Percentiles rank a stretch among this genome's conserved stretches.
phyloP scores from a whole-genome alignment of 2,113 vertebrate genomes.

The Marmota flaviventris region DNA sequence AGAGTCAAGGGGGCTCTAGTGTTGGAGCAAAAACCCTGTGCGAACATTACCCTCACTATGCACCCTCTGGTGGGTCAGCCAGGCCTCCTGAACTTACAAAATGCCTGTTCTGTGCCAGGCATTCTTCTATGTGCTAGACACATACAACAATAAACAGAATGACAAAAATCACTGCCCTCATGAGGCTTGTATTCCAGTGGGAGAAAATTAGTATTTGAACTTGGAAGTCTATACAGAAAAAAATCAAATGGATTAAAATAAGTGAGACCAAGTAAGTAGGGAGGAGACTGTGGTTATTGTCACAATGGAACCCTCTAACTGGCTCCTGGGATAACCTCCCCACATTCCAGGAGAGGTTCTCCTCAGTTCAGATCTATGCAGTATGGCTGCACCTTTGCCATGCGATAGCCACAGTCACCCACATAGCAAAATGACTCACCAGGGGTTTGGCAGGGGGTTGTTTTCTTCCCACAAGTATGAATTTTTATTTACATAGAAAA shows the following conservation, averaged over 20 bases:
- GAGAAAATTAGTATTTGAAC: not conserved
- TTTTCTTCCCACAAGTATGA: not conserved
- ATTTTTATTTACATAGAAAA: not conserved
- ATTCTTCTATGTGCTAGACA: not conserved
- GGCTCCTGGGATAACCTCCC: not conserved
- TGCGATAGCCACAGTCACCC: no score
- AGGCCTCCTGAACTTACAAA: not conserved
- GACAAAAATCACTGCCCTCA: not conserved
- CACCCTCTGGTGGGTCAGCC: no score
- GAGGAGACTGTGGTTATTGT: not conserved
- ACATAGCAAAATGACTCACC: not conserved
- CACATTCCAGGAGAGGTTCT: not conserved
- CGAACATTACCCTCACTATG: not conserved
- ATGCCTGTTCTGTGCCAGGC: no score
- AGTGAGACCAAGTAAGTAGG: not conserved
- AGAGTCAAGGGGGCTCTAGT: not conserved
- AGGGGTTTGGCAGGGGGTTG: accelerated
- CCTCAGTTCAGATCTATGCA: not conserved
- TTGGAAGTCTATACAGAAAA: not conserved
- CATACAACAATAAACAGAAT: not conserved
- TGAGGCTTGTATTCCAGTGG: not conserved
- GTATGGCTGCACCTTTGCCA: not conserved
- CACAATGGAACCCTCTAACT: not conserved
- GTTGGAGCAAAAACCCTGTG: not conserved
- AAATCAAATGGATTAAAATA: not conserved